Percentiles rank a stretch among this genome's conserved stretches.
Conservation (phyloP, 92 coral and sea anemone species). For the Chrysogorgia sp. region DNA sequence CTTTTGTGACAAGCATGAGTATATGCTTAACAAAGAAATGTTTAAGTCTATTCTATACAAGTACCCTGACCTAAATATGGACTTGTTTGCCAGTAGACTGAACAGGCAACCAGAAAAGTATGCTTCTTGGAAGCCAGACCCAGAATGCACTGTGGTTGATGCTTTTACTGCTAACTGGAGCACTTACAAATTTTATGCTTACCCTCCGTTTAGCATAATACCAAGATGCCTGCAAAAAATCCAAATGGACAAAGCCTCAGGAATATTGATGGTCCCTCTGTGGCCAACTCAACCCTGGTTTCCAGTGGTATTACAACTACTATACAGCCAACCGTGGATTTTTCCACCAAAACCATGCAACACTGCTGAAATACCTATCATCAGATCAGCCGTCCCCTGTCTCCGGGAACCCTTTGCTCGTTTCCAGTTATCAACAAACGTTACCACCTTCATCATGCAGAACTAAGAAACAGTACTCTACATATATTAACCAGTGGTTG, state of each 20-base stretch:
- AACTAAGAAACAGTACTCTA: conserved; percentile 61
- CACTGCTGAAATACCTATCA: conserved; percentile 46
- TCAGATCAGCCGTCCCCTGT: conserved; percentile 52
- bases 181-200: conserved; percentile 44
- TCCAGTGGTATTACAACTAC: conserved; percentile 39
- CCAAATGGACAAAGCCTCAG: conserved; percentile 51
- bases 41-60: conserved; percentile 34
- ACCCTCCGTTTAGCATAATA: conserved; percentile 60
- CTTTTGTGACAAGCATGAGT: conserved; percentile 50
- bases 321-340: conserved; percentile 58
- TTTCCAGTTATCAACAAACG: conserved; percentile 54
- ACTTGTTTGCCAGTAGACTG: conserved; percentile 41
- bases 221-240: conserved; percentile 54
- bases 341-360: conserved; percentile 41
- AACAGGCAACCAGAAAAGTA: conserved; percentile 44
- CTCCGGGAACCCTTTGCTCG: conserved; percentile 59
- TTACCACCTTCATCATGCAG: conserved; percentile 59
- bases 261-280: conserved; percentile 51
- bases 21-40: conserved; percentile 35
- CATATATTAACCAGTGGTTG: conserved; percentile 61
- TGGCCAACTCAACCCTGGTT: conserved; percentile 61
- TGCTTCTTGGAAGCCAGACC: conserved; percentile 65
- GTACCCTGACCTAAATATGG: conserved; percentile 53
- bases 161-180: conserved; percentile 59
- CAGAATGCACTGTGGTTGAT: conserved; percentile 47